Evolutionary conservation across 1,140 invertebrate species (phyloP), one percentile per base, ranked within the genome.

Genomic region (Megathymus violae): DNA sequence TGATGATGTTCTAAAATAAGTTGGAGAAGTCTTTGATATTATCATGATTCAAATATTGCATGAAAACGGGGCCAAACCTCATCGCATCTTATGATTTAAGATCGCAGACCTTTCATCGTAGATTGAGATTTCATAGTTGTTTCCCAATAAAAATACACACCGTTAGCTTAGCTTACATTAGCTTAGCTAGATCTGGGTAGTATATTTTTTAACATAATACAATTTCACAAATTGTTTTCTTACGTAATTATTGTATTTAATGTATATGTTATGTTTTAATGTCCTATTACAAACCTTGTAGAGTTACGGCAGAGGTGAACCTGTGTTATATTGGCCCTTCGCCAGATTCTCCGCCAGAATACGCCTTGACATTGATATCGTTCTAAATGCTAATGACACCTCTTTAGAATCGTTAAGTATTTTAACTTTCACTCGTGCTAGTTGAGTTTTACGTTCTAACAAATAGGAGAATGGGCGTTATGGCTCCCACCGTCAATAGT

Each of bases 291-390:
- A 4, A 31, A 31, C 4, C 27, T 31, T 31, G 27, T 31, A 31
- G 27, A 31, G 27, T 31, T 9, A 31, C 9, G 27, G 7, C 9
- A 31, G 3, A 7, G 27, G 9, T 31, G 27, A 4, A 31, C 27
- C 27, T 31, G 27, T 9, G 27, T 31, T 22, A 5, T 22, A 22
- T 44, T 47, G 44, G 44, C 44, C 22, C 44, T 25, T 14, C 44
- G 44, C 44, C 44, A 47, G 44, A 47, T 14, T 25, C 44, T 46
- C 5, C 14, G 10, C 44, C 44, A 47, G 22, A 47, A 25, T 17
- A 16, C 44, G 44, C 44, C 44, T 47, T 47, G 44, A 47, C 44
- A 47, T 47, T 47, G 44, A 47, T 47, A 47, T 10, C 19, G 19
- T 19, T 47, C 19, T 47, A 47, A 47, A 47, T 25, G 44, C 19